Evolutionary conservation across 2,797 vertebrate species (phyloP), one percentile per base, ranked within the genome.

Genomic region (Pangasius djambal): DNA sequence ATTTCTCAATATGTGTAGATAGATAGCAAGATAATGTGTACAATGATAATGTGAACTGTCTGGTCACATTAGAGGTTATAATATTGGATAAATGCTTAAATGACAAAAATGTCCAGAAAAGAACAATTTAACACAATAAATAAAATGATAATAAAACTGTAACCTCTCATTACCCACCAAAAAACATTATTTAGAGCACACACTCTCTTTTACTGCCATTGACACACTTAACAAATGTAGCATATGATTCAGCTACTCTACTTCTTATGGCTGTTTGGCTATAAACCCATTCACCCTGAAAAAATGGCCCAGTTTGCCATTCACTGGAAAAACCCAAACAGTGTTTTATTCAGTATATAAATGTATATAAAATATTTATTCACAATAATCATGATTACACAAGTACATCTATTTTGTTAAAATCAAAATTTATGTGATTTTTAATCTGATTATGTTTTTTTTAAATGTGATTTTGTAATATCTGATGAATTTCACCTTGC

Each of bases 141-240:
- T n/a, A n/a, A n/a, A n/a, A n/a, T 13, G 7, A 31, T 18, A 48
- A 63, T 59, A 10, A 34, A 48, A 61, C 55, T 48, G 22, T 59
- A 40, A 69, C 15, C 28, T 57, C 18, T 31, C 1, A 37, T 83
- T 86, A 75, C 70, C 37, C 28, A 86, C n/a, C 22, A 65, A 83
- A 65, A 86, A 22, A 83, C 9, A 48, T 31, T 59, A 2, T 83
- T 75, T 77, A 87, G 61, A 84, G 55, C 40, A 74, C 84, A 83
- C 20, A 75, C 67, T 63, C 69, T 16, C 18, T 78, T 83, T 78
- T 84, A 85, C 13, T 70, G 79, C 28, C 72, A 67, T 25, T 87
- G 50, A 85, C 86, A 89, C 61, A 87, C n/a, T 86, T 89, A 86
- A 48, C 72, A 87, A 85, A 89, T 84, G 59, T 78, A 79, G 34